Conservation (phyloP, 2,113 vertebrate species). For the Myiozetetes cayanensis region DNA sequence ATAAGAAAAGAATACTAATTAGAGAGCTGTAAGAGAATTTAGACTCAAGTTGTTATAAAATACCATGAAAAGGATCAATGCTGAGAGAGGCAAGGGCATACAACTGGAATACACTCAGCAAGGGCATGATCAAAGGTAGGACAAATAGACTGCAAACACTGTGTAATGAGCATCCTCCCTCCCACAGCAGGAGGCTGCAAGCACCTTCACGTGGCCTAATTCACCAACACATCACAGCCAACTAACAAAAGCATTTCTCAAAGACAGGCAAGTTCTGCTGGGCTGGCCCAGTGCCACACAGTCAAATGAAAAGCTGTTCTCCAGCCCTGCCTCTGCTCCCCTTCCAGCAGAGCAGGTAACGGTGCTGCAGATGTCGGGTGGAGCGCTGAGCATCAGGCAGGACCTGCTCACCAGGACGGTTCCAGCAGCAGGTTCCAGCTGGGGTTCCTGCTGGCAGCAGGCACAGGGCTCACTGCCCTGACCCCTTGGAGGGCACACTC, state of each 20-base stretch:
- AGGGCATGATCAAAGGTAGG: slow-evolving; percentile 43
- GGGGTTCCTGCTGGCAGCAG: accelerated
- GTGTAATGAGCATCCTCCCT: not conserved
- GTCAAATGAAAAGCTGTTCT: not conserved
- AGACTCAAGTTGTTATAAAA: not conserved
- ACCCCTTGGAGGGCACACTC: not conserved
- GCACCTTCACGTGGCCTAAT: not conserved
- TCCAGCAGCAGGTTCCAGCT: not conserved
- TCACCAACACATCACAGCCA: slow-evolving; percentile 18
- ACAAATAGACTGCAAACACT: slow-evolving; percentile 30
- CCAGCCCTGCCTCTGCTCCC: not conserved
- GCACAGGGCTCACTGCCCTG: not conserved
- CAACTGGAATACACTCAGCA: not conserved
- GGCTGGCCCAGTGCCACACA: not conserved
- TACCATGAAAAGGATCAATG: not conserved
- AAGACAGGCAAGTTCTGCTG: not conserved
- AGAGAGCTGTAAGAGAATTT: not conserved
- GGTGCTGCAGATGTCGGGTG: accelerated
- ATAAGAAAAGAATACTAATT: not conserved
- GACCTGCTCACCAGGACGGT: not conserved
- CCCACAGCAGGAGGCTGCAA: slow-evolving; percentile 24
- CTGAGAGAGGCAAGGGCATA: not conserved
- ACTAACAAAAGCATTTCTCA: slow-evolving; percentile 28
- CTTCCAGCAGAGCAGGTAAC: not conserved
- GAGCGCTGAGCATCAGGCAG: not conserved